phyloP scores from a whole-genome alignment of 2,113 vertebrate species.

The Mus pahari region DNA sequence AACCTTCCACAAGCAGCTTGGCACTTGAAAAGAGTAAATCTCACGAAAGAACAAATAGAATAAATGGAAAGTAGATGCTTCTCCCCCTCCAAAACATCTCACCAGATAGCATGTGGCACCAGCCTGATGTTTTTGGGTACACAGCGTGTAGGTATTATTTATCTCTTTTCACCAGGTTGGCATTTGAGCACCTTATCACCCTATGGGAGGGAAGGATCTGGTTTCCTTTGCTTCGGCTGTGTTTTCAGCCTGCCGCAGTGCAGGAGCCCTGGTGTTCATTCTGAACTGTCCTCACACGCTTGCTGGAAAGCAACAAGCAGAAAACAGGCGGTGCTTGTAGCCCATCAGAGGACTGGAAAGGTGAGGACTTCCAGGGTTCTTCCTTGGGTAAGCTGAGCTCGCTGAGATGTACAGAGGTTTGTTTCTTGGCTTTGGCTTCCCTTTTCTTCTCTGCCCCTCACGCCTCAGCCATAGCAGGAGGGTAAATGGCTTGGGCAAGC shows the following conservation, averaged over 20 bases:
- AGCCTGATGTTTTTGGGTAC: constrained; percentile 45
- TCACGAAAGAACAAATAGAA: not conserved
- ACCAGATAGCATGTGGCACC: not conserved
- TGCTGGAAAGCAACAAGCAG: not conserved
- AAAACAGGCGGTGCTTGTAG: not conserved
- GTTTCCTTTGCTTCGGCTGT: constrained; percentile 16
- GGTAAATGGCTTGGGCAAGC: not conserved
- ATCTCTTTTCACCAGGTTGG: constrained; percentile 60
- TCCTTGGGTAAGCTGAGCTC: not conserved
- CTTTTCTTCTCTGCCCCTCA: not conserved
- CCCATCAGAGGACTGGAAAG: not conserved
- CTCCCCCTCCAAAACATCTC: not conserved
- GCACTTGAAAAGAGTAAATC: constrained; percentile 27
- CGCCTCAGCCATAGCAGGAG: not conserved
- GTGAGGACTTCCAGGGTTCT: not conserved
- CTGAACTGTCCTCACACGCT: not conserved
- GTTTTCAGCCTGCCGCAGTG: constrained; percentile 2
- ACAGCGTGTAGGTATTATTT: constrained; percentile 44
- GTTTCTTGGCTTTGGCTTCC: not conserved
- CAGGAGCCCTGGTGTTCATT: not conserved
- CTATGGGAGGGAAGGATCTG: not conserved
- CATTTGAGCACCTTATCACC: constrained; percentile 57
- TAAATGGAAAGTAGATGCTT: constrained; percentile 29
- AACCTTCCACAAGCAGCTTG: not conserved
- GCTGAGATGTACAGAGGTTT: not conserved